Percentiles rank a stretch among this genome's conserved stretches.
phyloP scores from a whole-genome alignment of 2,797 vertebrate genomes.

The Pipistrellus kuhlii region DNA sequence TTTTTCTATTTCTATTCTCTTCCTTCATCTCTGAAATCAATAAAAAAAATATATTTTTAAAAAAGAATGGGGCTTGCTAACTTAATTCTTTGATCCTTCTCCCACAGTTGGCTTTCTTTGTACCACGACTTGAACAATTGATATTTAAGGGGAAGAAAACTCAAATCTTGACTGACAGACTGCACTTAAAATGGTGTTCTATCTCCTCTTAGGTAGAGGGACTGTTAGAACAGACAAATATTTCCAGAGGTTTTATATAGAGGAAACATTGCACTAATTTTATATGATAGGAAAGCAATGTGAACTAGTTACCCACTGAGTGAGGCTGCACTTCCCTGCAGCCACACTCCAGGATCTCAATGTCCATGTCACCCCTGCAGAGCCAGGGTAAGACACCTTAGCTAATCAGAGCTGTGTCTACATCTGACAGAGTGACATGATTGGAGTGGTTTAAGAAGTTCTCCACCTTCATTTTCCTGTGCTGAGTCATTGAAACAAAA shows the following conservation, averaged over 20 bases:
- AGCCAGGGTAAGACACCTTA: background rate
- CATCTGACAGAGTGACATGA: background rate
- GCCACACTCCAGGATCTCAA: background rate
- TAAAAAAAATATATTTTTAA: too few species aligned
- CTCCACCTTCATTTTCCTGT: background rate
- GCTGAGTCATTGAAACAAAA: background rate
- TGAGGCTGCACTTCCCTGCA: background rate
- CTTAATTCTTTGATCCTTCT: constrained; percentile 56
- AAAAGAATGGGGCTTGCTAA: background rate
- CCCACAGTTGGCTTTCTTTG: background rate
- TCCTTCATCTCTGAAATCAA: too few species aligned
- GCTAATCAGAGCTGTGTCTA: background rate
- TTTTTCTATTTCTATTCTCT: too few species aligned
- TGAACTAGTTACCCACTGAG: background rate
- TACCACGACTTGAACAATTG: constrained; percentile 7
- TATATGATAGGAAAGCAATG: background rate
- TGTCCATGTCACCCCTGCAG: background rate
- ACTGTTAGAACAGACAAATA: background rate
- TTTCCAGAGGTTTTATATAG: constrained; percentile 3
- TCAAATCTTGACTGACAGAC: background rate
- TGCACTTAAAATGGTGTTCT: constrained; percentile 27
- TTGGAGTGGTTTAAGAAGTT: background rate
- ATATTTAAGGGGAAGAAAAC: background rate
- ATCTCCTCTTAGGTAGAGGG: background rate
- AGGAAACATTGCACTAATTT: background rate